Conservation (phyloP, 2,113 vertebrate genomes). For the Coracopsis vasa region DNA sequence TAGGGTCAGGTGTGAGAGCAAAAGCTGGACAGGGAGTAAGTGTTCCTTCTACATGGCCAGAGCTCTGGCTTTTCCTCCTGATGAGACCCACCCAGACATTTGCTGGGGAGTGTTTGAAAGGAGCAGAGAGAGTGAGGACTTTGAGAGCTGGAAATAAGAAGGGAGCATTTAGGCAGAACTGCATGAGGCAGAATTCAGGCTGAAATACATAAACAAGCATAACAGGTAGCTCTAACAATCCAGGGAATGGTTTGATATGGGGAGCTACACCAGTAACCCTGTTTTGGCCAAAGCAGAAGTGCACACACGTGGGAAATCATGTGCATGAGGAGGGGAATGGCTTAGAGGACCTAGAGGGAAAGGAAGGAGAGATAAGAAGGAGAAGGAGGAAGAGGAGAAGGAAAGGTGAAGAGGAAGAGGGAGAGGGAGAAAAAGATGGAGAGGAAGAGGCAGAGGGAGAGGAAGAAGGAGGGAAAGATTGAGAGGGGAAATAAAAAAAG, state of each 20-base stretch:
- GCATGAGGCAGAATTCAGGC: not conserved
- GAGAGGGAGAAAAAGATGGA: not conserved
- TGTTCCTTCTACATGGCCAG: not conserved
- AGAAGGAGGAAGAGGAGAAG: not conserved
- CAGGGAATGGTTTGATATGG: not conserved
- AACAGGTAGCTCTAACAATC: not conserved
- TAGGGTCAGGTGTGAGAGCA: not conserved
- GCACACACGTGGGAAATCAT: accelerated
- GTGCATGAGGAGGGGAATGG: not conserved
- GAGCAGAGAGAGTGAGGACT: not conserved
- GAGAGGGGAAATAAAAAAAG: too few relatives aligned
- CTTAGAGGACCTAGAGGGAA: not conserved
- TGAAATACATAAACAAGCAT: not conserved
- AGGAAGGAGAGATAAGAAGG: not conserved
- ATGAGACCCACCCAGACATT: not conserved
- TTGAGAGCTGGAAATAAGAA: not conserved
- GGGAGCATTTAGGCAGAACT: not conserved
- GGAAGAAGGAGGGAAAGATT: too few relatives aligned
- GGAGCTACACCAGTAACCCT: not conserved
- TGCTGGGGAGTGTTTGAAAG: not conserved
- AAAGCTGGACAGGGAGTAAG: not conserved
- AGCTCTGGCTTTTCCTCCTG: not conserved
- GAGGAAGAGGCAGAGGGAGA: accelerated
- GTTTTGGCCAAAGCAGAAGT: not conserved
- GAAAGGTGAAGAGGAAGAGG: too few relatives aligned